phyloP scores from a whole-genome alignment of 1,140 invertebrate species.

The Acromyrmex echinatior region DNA sequence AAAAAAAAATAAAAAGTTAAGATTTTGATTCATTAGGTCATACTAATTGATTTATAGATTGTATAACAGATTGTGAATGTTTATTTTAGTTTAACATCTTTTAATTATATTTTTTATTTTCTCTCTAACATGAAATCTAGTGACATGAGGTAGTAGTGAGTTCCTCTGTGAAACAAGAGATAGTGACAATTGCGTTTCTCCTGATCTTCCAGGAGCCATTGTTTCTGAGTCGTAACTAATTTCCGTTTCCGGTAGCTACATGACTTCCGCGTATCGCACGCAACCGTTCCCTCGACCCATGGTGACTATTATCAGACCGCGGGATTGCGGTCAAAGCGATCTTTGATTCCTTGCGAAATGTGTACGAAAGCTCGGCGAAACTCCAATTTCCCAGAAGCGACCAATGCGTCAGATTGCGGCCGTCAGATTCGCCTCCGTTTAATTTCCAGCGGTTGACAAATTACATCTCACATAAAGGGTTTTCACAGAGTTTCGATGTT shows the following conservation, averaged over 20 bases:
- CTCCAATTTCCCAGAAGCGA: slow-evolving; percentile 55
- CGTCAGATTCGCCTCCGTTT: slow-evolving; percentile 42
- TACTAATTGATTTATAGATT: slow-evolving; percentile 7
- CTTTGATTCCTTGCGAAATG: slow-evolving; percentile 64
- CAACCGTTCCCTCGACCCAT: slow-evolving; percentile 18
- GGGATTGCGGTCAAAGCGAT: slow-evolving; percentile 66
- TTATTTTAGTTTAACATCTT: neutral
- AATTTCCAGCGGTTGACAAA: slow-evolving; percentile 57
- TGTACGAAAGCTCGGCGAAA: slow-evolving; percentile 37
- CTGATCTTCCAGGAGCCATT: slow-evolving; percentile 68
- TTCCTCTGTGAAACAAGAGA: slow-evolving; percentile 25
- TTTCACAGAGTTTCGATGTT: neutral
- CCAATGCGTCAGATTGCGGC: slow-evolving; percentile 49
- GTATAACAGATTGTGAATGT: neutral
- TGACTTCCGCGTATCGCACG: slow-evolving; percentile 79
- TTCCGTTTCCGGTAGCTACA: slow-evolving; percentile 82
- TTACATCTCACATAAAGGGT: slow-evolving; percentile 21
- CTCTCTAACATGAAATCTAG: neutral
- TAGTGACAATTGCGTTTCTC: slow-evolving; percentile 43
- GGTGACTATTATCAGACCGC: slow-evolving; percentile 53
- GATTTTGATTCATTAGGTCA: neutral
- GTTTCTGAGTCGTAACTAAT: slow-evolving; percentile 81
- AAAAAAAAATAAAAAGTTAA: neutral
- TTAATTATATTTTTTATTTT: slow-evolving; percentile 6
- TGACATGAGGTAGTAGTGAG: neutral